These are phyloP conservation scores for Noctua fimbriata DNA, from an alignment of 2,888 invertebrate genomes.

Conservation along the genomic window DNA sequence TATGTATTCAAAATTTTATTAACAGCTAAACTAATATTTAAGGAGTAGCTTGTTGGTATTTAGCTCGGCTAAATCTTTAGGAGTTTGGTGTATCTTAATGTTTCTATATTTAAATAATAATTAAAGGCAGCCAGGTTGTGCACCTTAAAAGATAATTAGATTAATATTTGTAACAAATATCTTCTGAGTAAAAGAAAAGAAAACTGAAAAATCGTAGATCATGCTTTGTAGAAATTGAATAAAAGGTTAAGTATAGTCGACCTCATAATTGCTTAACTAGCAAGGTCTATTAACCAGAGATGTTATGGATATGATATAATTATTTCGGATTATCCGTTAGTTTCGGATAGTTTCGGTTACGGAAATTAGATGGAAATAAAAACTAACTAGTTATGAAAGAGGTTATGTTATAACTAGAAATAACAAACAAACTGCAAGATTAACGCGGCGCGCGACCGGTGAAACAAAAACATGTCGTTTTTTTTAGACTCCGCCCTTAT, in stretches of 20 bases:
- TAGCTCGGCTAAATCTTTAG: slow-evolving; percentile 39
- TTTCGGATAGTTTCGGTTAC: too few species aligned
- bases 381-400: too few species aligned
- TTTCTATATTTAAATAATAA: slow-evolving; percentile 30
- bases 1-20: slow-evolving; percentile 3
- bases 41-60: slow-evolving; percentile 31
- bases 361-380: too few species aligned
- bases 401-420: too few species aligned
- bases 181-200: background rate
- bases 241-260: background rate
- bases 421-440: too few species aligned
- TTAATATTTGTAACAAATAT: slow-evolving; percentile 3
- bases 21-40: slow-evolving; percentile 11
- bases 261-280: background rate
- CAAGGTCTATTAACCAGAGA: background rate
- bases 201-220: background rate
- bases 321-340: too few species aligned
- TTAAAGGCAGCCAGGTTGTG: slow-evolving; percentile 26
- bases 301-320: too few species aligned
- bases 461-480: too few species aligned
- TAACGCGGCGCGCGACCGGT: too few species aligned
- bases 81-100: slow-evolving; percentile 31
- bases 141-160: slow-evolving; percentile 16
- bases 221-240: background rate
- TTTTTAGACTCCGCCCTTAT: too few species aligned